Evolutionary conservation across 2,888 invertebrate species (phyloP), one percentile per base, ranked within the genome.

Genomic region (Cataglyphis livida): DNA sequence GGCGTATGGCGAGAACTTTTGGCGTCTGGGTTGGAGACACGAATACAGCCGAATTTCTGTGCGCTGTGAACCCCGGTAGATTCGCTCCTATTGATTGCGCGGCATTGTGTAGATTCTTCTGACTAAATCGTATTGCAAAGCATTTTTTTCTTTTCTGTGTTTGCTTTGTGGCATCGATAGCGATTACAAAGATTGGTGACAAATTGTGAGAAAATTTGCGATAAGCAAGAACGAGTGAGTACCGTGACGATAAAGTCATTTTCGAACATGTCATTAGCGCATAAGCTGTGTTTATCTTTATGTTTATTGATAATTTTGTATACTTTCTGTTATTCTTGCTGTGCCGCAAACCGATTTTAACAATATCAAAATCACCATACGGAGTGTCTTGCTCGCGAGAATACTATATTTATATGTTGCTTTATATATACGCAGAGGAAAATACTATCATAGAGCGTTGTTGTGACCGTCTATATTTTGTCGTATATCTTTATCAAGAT

Each of bases 41-140:
- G 70, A 81, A 82, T 82, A 78, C 87, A 81, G 87, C 83, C 87
- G 85, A 83, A 73, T 87, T 90, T 90, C 92, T 92, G 89, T 91
- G 92, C 88, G 84, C 84, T 92, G 92, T 92, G 90, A 89, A 92
- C 93, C 92, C 92, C 92, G 92, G 85, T 88, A 88, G 89, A 88
- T 88, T 84, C 85, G 86, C 84, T 87, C 81, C 88, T 90, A 91
- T 91, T 85, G 91, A 91, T 91, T 91, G 74, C 84, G 68, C 57
- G 78, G 59, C 38, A 28, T 76, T 74, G 73, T 84, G 85, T 87
- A 85, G 86, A 78, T 87, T 83, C 75, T 81, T 76, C 73, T 87
- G 86, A 78, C 25, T 7, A 32, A 32, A 57, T 54, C 78, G 83
- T 85, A 83, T 81, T 81, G 84, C 81, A 70, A 85, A 88, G 85